phyloP scores from a whole-genome alignment of 2,797 vertebrate genomes.

The Phoxinus dragarum region DNA sequence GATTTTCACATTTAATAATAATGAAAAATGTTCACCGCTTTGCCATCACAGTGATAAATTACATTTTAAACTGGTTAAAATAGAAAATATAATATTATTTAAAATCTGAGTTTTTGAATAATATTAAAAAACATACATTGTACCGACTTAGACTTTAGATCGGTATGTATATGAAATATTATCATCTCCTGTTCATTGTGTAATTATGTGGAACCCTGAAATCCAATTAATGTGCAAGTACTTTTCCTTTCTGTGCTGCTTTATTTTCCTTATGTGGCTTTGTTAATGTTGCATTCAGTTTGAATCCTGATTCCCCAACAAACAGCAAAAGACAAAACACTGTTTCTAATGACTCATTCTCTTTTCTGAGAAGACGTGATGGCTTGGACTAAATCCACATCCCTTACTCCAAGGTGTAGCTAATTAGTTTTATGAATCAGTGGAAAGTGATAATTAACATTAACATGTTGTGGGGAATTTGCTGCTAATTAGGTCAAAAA shows the following conservation, averaged over 20 bases:
- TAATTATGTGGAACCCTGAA: not conserved
- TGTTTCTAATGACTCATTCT: constrained; percentile 4
- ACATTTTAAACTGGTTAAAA: not conserved
- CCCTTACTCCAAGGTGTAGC: constrained; percentile 24
- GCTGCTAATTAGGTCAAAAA: constrained; percentile 39
- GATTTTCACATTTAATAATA: not conserved
- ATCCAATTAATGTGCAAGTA: not conserved
- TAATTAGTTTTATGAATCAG: constrained; percentile 38
- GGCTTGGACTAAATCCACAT: constrained; percentile 19
- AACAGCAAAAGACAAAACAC: constrained; percentile 20
- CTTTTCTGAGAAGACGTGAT: constrained; percentile 5
- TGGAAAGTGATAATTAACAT: constrained; percentile 27
- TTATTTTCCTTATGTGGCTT: not conserved
- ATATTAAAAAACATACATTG: not conserved
- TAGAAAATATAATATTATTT: not conserved
- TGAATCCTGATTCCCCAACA: constrained; percentile 24
- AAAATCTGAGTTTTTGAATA: no score
- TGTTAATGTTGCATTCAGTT: not conserved
- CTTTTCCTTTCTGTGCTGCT: constrained; percentile 9
- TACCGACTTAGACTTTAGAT: not conserved
- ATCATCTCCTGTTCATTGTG: not conserved
- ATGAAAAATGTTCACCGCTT: not conserved
- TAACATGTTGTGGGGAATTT: not conserved
- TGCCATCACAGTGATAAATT: not conserved
- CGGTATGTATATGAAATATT: not conserved